These are phyloP conservation scores for Sycophila texana DNA, from an alignment of 2,888 invertebrate genomes.

Conservation along the genomic window DNA sequence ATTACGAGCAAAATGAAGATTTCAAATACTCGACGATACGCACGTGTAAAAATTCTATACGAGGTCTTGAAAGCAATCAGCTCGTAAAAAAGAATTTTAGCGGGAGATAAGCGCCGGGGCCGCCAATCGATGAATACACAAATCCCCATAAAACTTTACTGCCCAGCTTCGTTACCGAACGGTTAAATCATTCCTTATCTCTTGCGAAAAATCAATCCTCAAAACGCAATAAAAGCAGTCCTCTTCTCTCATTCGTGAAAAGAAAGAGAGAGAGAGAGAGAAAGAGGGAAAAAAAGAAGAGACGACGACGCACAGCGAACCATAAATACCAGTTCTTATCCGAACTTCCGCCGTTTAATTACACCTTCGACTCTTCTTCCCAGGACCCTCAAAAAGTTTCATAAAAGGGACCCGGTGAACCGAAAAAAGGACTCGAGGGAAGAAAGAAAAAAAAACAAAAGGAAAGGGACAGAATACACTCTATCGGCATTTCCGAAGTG, in stretches of 20 bases:
- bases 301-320: slow-evolving; percentile 1
- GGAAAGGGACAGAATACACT: no score
- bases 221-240: slow-evolving; percentile 3
- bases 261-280: no score
- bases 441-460: no score
- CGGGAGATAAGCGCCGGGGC: background rate
- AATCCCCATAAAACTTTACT: no score
- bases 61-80: no score
- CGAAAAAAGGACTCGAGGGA: no score
- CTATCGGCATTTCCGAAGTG: background rate
- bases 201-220: slow-evolving; percentile 1
- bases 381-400: background rate
- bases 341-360: slow-evolving; percentile 39
- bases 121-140: no score
- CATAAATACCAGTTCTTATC: slow-evolving; percentile 36
- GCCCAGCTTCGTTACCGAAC: background rate
- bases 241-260: slow-evolving; percentile 3
- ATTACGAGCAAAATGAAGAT: no score
- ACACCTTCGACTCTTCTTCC: slow-evolving; percentile 8
- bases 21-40: no score
- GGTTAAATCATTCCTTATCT: slow-evolving; percentile 16
- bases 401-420: no score
- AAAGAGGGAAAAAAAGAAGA: no score
- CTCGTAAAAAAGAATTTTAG: background rate
- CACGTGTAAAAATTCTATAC: no score